Evolutionary conservation across 2,797 vertebrate genomes (phyloP).

Genomic region (Manis javanica): DNA sequence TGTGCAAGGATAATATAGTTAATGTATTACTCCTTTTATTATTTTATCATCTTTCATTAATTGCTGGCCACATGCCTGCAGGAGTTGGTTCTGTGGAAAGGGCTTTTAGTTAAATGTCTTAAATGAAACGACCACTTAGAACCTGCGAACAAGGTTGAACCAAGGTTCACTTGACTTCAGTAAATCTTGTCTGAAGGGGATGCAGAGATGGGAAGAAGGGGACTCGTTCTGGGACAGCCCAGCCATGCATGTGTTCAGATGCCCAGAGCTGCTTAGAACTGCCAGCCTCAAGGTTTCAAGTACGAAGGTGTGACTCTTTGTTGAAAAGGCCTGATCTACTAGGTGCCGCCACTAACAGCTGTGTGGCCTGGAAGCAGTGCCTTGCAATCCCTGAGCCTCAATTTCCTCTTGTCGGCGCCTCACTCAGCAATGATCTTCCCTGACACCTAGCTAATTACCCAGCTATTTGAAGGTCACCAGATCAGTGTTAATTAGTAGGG

Average conservation of each 20-base stretch:
- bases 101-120: constrained; percentile 89
- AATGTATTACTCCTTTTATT: constrained; percentile 91
- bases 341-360: fast-evolving
- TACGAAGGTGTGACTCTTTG: background rate
- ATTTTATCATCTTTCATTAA: constrained; percentile 89
- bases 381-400: background rate
- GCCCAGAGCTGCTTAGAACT: background rate
- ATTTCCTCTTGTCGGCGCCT: background rate
- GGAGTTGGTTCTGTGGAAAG: constrained; percentile 81
- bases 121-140: constrained; percentile 85
- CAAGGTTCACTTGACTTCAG: constrained; percentile 83
- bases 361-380: background rate
- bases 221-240: background rate
- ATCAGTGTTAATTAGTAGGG: background rate
- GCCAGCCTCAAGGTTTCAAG: background rate
- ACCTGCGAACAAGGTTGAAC: constrained; percentile 85
- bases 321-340: background rate
- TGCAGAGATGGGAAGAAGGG: background rate
- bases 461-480: background rate
- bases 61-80: constrained; percentile 86
- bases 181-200: constrained; percentile 75
- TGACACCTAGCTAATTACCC: background rate
- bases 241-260: background rate
- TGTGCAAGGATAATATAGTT: constrained; percentile 86
- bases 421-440: background rate